Evolutionary conservation across 2,888 invertebrate genomes (phyloP).

Genomic region (Enchytraeus crypticus): DNA sequence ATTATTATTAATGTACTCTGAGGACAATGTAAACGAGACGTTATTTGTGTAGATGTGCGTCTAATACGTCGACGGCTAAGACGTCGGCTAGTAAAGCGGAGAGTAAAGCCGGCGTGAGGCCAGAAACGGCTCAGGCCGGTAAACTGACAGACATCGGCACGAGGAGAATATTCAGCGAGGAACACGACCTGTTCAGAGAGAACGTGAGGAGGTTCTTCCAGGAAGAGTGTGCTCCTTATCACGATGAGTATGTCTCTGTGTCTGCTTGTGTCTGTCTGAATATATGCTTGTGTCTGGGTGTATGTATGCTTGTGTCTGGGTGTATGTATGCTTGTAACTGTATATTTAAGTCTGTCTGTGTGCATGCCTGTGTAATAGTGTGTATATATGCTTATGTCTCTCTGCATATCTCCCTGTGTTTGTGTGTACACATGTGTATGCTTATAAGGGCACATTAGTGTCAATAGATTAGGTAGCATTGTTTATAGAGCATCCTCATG

Average conservation of each 20-base stretch:
- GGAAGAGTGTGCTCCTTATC: conserved; percentile 47
- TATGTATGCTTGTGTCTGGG: not conserved
- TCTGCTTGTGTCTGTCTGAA: not conserved
- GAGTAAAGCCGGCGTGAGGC: conserved; percentile 16
- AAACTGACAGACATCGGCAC: conserved; percentile 48
- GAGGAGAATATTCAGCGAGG: conserved; percentile 45
- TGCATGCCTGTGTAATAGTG: not conserved
- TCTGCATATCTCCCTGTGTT: too few species aligned
- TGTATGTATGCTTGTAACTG: not conserved
- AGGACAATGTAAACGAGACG: too few species aligned
- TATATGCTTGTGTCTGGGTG: not conserved
- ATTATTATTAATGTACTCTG: too few species aligned
- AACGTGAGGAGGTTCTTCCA: conserved; percentile 46
- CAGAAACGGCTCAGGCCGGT: conserved; percentile 36
- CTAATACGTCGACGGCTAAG: not conserved
- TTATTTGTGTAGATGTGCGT: too few species aligned
- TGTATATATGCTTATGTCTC: too few species aligned
- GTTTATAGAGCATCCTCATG: too few species aligned
- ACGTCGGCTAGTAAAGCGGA: not conserved
- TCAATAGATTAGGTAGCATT: too few species aligned
- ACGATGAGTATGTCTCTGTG: conserved; percentile 26
- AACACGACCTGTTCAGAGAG: conserved; percentile 49
- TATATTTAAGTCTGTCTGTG: not conserved
- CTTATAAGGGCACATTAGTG: too few species aligned
- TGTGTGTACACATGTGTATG: too few species aligned